Base-by-base conservation (phyloP, 2,113 vertebrate genomes). In the Trichechus manatus region DNA sequence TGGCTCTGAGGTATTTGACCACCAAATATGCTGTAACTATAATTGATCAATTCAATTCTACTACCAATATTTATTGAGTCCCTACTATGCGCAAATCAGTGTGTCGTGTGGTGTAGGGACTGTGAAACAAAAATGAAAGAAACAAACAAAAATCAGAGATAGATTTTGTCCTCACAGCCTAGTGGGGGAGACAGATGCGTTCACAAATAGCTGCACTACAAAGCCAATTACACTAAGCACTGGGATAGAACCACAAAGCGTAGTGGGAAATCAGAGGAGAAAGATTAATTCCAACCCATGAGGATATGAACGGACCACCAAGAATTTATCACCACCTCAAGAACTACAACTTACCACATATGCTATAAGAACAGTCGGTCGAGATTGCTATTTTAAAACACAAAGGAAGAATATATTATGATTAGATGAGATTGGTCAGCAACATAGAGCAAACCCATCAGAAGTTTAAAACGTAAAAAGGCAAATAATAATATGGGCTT, bases 261-360 rank as follows among this genome's bases (percentile, higher is more conserved):
- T 75, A 96, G 95, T 93, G 95, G 95, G 92, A 97, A 97, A 97
- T 96, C 95, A 95, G 97, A 86, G 72, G 83, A 97, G 93, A 94
- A 97, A 97, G 92, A 97, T 96, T 90, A 97, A 97, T 97, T 97
- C 92, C 84, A 97, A 89, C 84, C 90, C 93, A 74, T 61, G 82
- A 97, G 96, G 61, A 92, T 82, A 87, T 42, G 95, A 97, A 94
- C 97, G 89, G 92, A 72, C 94, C 29, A 0, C 94, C 92, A 94
- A 29, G 64, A 97, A 97, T 97, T 97, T 97, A 97, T 97, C 94
- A 97, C 95, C 89, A 97, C 87, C 93, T 84, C 87, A 95, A 96
- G 92, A 96, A 95, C 87, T 95, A 95, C 89, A 97, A 94, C 95
- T 87, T 91, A 78, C 77, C 77, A 90, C 84, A 95, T 93, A 97